Evolutionary conservation across 2,113 vertebrate species (phyloP), one percentile per base, ranked within the genome.

Genomic region (Zeus faber): DNA sequence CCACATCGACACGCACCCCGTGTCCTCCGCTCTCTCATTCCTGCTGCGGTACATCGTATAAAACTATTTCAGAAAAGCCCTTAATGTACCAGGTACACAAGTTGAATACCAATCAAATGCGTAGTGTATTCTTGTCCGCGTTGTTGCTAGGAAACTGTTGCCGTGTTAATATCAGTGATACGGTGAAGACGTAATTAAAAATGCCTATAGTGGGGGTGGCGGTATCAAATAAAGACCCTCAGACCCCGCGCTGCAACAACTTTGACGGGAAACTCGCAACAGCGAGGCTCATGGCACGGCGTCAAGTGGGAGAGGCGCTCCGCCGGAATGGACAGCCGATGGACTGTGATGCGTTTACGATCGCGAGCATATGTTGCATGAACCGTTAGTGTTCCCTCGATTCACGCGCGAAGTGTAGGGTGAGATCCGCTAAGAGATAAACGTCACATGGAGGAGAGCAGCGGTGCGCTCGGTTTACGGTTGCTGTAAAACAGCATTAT

Each of bases 131-230:
- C 75, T 85, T 79, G 75, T 72, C 73, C 68, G 66, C 74, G 65
- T 82, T 88, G 89, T 91, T 89, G 88, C 89, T 89, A 88, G 86
- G 89, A 61, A 77, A 91, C 87, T 45, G 80, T 82, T 84, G 82
- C 85, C 78, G 80, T 80, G 86, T 86, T 85, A 77, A 64, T 79
- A 31, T 55, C 71, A 82, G 82, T 81, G 75, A 87, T 83, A 69
- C 70, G 78, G 70, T 67, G 70, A 76, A 73, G 74, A 80, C 75
- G 72, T 86, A 86, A 86, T 79, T 83, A 74, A 85, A 80, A 64
- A 65, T 21, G 74, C 81, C 78, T 83, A 74, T 78, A 72, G 73
- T 77, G 58, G 54, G 66, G 60, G 61, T 58, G 58, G 57, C 49
- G 43, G 49, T 64, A 69, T 49, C 65, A 58, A 40, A 72, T 79